phyloP scores from a whole-genome alignment of 2,113 vertebrate species.

The Hippocampus barbouri region DNA sequence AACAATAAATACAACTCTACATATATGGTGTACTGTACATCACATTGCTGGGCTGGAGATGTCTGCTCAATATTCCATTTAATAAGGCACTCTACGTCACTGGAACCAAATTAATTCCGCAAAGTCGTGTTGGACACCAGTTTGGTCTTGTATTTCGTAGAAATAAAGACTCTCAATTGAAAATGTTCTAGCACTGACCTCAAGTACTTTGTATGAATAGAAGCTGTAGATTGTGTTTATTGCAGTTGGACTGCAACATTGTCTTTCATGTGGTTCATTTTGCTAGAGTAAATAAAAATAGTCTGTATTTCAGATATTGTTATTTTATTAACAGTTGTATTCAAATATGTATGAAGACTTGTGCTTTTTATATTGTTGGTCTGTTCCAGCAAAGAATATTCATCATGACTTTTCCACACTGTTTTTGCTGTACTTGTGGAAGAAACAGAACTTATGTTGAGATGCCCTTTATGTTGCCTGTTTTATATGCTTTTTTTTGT shows the following conservation, averaged over 20 bases:
- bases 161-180: slow-evolving; percentile 4
- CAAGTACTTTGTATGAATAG: slow-evolving; percentile 46
- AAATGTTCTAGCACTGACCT: slow-evolving; percentile 55
- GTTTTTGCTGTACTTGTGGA: slow-evolving; percentile 15
- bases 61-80: slow-evolving; percentile 28
- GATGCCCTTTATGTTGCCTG: slow-evolving; percentile 39
- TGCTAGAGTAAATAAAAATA: slow-evolving; percentile 32
- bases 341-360: slow-evolving; percentile 8
- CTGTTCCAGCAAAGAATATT: slow-evolving; percentile 8
- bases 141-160: slow-evolving; percentile 39
- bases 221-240: slow-evolving; percentile 29
- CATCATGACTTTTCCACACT: slow-evolving; percentile 7
- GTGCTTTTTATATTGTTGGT: not conserved
- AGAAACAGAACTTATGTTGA: slow-evolving; percentile 26
- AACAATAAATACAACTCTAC: not conserved
- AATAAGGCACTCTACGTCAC: slow-evolving; percentile 13
- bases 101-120: slow-evolving; percentile 14
- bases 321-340: slow-evolving; percentile 5
- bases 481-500: slow-evolving; percentile 9
- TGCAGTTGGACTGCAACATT: slow-evolving; percentile 13
- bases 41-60: slow-evolving; percentile 12
- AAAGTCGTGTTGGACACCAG: slow-evolving; percentile 24
- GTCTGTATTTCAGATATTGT: slow-evolving; percentile 26
- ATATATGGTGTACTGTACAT: not conserved
- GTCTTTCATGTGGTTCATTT: slow-evolving; percentile 17